Conservation (phyloP, 2,797 vertebrate genomes). For the Numenius phaeopus region DNA sequence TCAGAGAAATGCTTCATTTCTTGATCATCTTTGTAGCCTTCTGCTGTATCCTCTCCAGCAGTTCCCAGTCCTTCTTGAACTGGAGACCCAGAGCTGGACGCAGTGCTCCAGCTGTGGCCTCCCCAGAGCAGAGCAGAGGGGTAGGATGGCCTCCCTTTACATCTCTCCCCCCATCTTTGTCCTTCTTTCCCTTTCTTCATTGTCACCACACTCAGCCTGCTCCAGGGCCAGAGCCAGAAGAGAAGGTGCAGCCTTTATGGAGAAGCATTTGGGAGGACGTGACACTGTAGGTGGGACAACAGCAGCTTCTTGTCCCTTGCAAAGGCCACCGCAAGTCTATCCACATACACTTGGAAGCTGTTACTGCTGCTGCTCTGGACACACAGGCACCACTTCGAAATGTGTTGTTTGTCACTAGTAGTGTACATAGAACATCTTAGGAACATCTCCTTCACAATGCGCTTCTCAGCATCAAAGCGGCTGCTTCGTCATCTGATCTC, state of each 20-base stretch:
- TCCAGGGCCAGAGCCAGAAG: neutral
- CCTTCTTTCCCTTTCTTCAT: neutral
- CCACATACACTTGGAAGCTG: rapidly evolving
- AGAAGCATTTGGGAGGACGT: rapidly evolving
- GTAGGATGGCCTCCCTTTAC: neutral
- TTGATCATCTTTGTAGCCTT: neutral
- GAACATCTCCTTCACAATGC: neutral
- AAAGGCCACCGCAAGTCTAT: neutral
- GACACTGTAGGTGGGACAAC: neutral
- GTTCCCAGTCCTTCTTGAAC: neutral
- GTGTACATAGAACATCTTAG: neutral
- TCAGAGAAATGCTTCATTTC: neutral
- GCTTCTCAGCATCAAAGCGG: neutral
- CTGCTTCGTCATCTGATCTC: neutral
- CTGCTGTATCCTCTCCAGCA: neutral
- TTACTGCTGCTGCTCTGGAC: neutral
- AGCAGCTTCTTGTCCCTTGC: neutral
- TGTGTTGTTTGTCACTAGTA: neutral
- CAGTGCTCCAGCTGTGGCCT: neutral
- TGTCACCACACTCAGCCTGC: rapidly evolving
- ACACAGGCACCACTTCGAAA: neutral
- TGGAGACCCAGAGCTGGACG: too few species aligned
- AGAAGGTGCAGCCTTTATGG: neutral
- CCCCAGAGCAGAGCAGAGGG: neutral
- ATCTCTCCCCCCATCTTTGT: neutral